Evolutionary conservation across 2,888 invertebrate genomes (phyloP), one percentile per base, ranked within the genome.

Genomic region (Drosophila mercatorum): DNA sequence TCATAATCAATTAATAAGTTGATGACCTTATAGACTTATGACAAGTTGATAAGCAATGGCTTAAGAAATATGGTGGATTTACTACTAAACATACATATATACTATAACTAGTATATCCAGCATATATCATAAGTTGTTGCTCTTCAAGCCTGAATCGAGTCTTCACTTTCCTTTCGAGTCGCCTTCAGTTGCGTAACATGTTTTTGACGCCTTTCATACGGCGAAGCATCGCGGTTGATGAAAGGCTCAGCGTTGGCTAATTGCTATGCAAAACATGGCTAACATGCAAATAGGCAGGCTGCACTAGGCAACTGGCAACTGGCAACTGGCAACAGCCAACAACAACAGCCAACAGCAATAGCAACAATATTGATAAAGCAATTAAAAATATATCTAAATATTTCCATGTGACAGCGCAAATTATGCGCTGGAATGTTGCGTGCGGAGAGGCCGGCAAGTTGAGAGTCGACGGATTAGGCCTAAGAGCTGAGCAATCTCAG

Each of bases 311-410:
- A 22, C 22, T 22, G 22, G 22, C 22, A 22, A 22, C 2, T n/a
- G 22, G 22, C 22, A 22, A 22, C 22, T 22, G 22, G 22, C 22
- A 22, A 22, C 2, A 44, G 34, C 34, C 36, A 46, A 10, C 59
- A 31, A 26, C 63, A 26, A 10, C 43, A 44, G 34, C 34, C 36
- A 46, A 8, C 59, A 31, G 17, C 63, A 49, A 0, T 69, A 65
- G 68, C 72, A 75, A 75, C 69, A 44, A 75, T 65, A 68, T 68
- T 90, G 89, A 89, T 89, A 89, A 86, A 90, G 89, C 89, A 90
- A 89, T 89, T 90, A 89, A 90, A 88, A 88, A 76, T 75, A 79
- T 88, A 78, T 74, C 76, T 77, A 77, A 73, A 89, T 80, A 85
- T 78, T 78, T 86, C 62, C 75, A 78, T 76, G 72, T 81, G 78